Evolutionary conservation across 2,113 vertebrate genomes (phyloP).

Genomic region (Rhegmatorhina hoffmannsi): DNA sequence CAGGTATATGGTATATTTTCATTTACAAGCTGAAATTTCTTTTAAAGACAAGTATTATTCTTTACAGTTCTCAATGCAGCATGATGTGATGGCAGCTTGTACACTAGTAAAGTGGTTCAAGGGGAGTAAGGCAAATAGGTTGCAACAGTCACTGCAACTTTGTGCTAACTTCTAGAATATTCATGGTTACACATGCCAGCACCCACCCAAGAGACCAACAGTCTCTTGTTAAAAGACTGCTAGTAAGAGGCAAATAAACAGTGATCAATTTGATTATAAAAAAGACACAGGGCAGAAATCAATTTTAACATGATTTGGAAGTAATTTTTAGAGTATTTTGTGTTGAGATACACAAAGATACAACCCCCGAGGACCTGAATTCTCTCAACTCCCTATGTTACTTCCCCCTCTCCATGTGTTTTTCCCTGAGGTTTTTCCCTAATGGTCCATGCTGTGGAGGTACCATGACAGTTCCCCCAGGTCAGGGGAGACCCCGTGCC

Average conservation of each 20-base stretch:
- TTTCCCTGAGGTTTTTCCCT: too few species aligned
- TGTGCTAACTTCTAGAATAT: background rate
- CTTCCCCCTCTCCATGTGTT: too few species aligned
- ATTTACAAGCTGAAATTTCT: background rate
- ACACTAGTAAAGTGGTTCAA: background rate
- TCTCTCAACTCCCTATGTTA: too few species aligned
- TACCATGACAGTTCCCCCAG: too few species aligned
- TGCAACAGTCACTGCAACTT: background rate
- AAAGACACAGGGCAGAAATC: background rate
- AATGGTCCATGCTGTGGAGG: too few species aligned
- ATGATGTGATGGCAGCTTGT: background rate
- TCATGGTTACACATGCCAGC: background rate
- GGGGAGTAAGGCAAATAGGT: background rate
- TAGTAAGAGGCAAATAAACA: background rate
- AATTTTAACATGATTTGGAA: background rate
- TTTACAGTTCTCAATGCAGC: background rate
- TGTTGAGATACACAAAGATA: too few species aligned
- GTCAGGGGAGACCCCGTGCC: too few species aligned
- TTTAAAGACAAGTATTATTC: background rate
- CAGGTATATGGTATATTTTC: background rate
- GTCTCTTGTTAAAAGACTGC: background rate
- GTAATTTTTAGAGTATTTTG: background rate
- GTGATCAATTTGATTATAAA: background rate
- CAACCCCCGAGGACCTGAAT: too few species aligned
- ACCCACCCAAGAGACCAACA: background rate